These are phyloP conservation scores for Allophyes oxyacanthae DNA, from an alignment of 2,888 invertebrate genomes.

Conservation along the genomic window DNA sequence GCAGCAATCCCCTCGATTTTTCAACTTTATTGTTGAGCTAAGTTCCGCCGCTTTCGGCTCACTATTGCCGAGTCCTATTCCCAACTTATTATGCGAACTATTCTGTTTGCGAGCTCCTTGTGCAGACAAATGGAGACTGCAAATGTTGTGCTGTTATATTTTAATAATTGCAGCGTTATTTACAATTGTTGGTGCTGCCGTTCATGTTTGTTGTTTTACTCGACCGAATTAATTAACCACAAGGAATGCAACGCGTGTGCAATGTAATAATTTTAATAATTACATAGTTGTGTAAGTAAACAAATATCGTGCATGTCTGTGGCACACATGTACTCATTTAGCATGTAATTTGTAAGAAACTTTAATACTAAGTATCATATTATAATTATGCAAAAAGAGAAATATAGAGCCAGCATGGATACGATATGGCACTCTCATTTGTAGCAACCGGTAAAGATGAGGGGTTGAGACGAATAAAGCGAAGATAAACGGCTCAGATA, in stretches of 20 bases:
- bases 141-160: conserved; percentile 48
- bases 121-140: conserved; percentile 43
- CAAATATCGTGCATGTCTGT: not conserved
- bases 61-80: conserved; percentile 64
- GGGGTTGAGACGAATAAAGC: conserved; percentile 59
- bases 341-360: conserved; percentile 11
- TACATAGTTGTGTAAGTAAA: not conserved
- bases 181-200: conserved; percentile 28
- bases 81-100: conserved; percentile 73
- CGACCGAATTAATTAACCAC: conserved; percentile 41
- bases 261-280: conserved; percentile 12
- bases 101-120: conserved; percentile 58
- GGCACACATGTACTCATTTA: conserved; percentile 1
- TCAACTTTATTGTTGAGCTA: conserved; percentile 84
- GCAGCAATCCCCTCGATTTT: conserved; percentile 83
- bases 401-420: conserved; percentile 40
- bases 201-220: conserved; percentile 31
- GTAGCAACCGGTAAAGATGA: conserved; percentile 59
- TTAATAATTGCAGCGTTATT: conserved; percentile 45
- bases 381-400: conserved; percentile 22
- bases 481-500: conserved; percentile 59
- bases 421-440: conserved; percentile 56
- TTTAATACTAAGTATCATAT: conserved; percentile 1
- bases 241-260: conserved; percentile 11
- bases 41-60: conserved; percentile 71